Base-by-base conservation (phyloP, 2,888 invertebrate species). In the Dendrolimus pini region DNA sequence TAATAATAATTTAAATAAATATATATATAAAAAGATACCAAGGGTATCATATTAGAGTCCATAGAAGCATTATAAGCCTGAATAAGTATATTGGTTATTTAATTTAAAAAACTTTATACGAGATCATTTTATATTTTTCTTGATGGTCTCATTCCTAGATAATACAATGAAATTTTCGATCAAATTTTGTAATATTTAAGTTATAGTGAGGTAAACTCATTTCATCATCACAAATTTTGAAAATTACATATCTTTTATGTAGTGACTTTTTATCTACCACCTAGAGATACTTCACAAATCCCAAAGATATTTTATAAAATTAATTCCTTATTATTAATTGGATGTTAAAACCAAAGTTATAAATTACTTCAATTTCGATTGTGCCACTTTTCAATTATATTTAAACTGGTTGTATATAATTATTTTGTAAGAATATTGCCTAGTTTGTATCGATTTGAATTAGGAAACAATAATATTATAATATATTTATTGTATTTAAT, bases 401-500 rank as follows among this genome's bases (percentile, higher is more conserved):
- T 47, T 73, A 70, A 70, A 71, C 80, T 80, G 82, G 77, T 85
- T 83, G 82, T 83, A 78, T 64, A 66, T 75, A 75, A 75, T 78
- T 79, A 74, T 73, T 75, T 70, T 68, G 59, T 54, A 59, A 78
- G 68, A 72, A 74, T 77, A 74, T 81, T 80, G 75, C 75, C 73
- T 80, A 80, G 69, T 77, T 82, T 77, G 80, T 72, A 77, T 73
- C 73, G 71, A 82, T 69, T 67, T 68, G 77, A 72, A 71, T 64
- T 81, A 81, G 76, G 72, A 74, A 79, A 81, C 82, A 78, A 78
- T 80, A 68, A 78, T 83, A 83, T 82, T 84, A 77, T 84, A 87
- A 81, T 82, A 84, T 86, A 84, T 85, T 83, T 85, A 86, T 83
- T 83, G 68, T 85, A 88, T 84, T 84, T 83, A 85, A 80, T 78